Base-by-base conservation (phyloP, 92 coral and sea anemone species). In the Siderastrea radians region DNA sequence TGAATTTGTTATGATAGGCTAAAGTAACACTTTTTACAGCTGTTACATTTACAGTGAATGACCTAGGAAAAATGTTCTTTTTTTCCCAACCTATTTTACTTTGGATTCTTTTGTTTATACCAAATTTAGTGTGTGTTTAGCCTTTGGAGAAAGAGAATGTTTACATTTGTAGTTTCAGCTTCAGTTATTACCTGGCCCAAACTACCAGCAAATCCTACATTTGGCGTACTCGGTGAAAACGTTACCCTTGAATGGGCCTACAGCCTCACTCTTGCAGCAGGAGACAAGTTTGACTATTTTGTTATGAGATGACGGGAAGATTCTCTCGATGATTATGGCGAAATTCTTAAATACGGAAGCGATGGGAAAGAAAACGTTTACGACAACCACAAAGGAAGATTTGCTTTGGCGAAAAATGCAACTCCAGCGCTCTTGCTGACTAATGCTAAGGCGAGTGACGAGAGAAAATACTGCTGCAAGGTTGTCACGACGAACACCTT, bases 201-300 rank as follows among this genome's bases (percentile, higher is more conserved):
- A 53, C 43, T 8, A 38, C 71, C 87, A 57, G 2, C 12, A 1
- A 44, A 83, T 83, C 87, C 87, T 5, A 50, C 54, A 16, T 47
- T 47, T 47, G 87, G 78, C 14, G 79, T 72, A 44, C 68, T 38
- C 8, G 79, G 69, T 17, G 68, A 71, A 57, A 83, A 71, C 7
- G 70, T 83, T 3, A 45, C 70, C 3, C 43, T 83, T 45, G 60
- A 71, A 83, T 83, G 87, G 87, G 10, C 16, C 12, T 78, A 59
- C 43, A 47, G 3, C 17, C 16, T 80, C 50, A 80, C 14, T n/a
- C 68, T 77, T 5, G 2, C 9, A 16, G 72, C 9, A 38, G 16
- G 19, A 44, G 61, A 63, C 69, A 49, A 7, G 6, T 19, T 78
- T 48, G 48, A 3, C 11, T 48, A 17, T n/a, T 49, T 78, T 19